Conservation (phyloP, 2,797 vertebrate genomes). For the Ctenochaetus hawaiiensis region DNA sequence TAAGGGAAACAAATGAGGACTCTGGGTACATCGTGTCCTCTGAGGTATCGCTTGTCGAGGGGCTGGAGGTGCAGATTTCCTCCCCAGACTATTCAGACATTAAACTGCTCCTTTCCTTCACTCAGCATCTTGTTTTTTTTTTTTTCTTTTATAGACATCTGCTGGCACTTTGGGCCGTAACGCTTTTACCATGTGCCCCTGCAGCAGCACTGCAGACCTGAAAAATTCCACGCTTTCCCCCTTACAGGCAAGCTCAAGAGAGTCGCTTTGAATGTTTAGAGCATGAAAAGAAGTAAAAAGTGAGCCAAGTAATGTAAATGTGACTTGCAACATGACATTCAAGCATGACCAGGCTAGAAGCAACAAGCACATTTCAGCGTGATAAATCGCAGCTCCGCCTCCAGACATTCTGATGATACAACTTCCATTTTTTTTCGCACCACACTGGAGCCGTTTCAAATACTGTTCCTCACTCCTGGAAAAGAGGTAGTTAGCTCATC, state of each 20-base stretch:
- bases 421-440: slow-evolving; percentile 19
- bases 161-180: slow-evolving; percentile 73
- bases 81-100: slow-evolving; percentile 43
- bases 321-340: slow-evolving; percentile 12
- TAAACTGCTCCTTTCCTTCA: slow-evolving; percentile 57
- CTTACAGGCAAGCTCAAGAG: slow-evolving; percentile 18
- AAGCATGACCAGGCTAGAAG: slow-evolving; percentile 23
- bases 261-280: slow-evolving; percentile 20
- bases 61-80: slow-evolving; percentile 53
- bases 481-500: slow-evolving; percentile 60
- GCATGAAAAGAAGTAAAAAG: slow-evolving; percentile 30
- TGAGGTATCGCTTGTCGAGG: slow-evolving; percentile 43
- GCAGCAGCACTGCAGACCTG: slow-evolving; percentile 42
- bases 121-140: slow-evolving; percentile 43
- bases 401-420: slow-evolving; percentile 22
- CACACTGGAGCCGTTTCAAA: slow-evolving; percentile 44
- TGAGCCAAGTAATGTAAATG: slow-evolving; percentile 45
- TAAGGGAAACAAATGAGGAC: slow-evolving; percentile 55
- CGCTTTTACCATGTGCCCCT: slow-evolving; percentile 73
- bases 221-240: slow-evolving; percentile 40
- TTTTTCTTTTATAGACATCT: slow-evolving; percentile 75
- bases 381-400: slow-evolving; percentile 13
- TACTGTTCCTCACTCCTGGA: slow-evolving; percentile 37
- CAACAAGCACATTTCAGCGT: slow-evolving; percentile 13
- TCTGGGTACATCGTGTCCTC: slow-evolving; percentile 58